Evolutionary conservation across 2,888 invertebrate species (phyloP).

Genomic region (Acronicta leporina): DNA sequence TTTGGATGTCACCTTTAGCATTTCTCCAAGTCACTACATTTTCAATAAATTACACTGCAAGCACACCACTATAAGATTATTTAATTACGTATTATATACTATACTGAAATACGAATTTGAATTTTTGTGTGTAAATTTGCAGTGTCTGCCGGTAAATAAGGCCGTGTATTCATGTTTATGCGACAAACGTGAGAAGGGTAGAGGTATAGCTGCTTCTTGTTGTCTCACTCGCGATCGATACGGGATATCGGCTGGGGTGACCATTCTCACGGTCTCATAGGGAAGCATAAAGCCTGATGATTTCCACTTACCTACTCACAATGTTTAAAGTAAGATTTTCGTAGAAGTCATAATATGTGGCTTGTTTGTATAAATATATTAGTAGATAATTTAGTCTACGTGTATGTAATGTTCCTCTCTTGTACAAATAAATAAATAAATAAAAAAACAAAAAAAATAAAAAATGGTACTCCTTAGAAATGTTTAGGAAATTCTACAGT

Average conservation of each 20-base stretch:
- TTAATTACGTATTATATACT: conserved; percentile 30
- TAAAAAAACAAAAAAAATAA: too few species aligned
- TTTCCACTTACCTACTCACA: too few species aligned
- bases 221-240: conserved; percentile 82
- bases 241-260: conserved; percentile 73
- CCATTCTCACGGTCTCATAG: conserved; percentile 59
- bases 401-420: too few species aligned
- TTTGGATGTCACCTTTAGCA: conserved; percentile 15
- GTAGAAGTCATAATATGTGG: too few species aligned
- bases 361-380: too few species aligned
- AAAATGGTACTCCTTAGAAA: too few species aligned
- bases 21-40: conserved; percentile 41
- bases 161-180: conserved; percentile 83
- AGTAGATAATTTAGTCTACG: too few species aligned
- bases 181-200: conserved; percentile 78
- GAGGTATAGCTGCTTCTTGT: conserved; percentile 75
- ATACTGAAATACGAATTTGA: conserved; percentile 33
- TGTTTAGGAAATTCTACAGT: neutral
- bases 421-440: too few species aligned
- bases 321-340: neutral
- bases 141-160: conserved; percentile 69
- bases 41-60: conserved; percentile 13
- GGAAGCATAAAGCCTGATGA: conserved; percentile 11
- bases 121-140: conserved; percentile 58
- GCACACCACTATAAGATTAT: conserved; percentile 2